Percentiles rank a stretch among this genome's conserved stretches.
Conservation (phyloP, 2,888 invertebrate species). For the Villa cingulata region DNA sequence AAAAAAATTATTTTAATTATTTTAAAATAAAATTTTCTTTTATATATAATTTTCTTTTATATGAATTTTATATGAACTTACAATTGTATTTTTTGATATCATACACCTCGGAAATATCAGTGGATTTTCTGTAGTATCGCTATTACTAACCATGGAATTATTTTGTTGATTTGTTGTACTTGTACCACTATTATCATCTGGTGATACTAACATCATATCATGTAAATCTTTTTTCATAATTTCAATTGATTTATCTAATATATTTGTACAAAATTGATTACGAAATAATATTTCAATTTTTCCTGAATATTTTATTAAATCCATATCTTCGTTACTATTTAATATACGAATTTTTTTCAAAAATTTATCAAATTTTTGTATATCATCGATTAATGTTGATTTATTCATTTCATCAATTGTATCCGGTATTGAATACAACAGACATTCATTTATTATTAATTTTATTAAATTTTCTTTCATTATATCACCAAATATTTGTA, state of each 20-base stretch:
- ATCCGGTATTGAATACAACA: slow-evolving; percentile 62
- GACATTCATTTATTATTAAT: slow-evolving; percentile 55
- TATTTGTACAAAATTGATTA: slow-evolving; percentile 58
- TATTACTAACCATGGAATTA: too few species aligned
- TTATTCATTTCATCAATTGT: slow-evolving; percentile 54
- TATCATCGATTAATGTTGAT: slow-evolving; percentile 50
- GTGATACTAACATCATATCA: slow-evolving; percentile 42
- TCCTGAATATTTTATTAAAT: slow-evolving; percentile 53
- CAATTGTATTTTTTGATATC: slow-evolving; percentile 36
- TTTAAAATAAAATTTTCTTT: background rate
- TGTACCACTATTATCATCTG: slow-evolving; percentile 16
- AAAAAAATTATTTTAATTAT: background rate
- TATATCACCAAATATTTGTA: slow-evolving; percentile 40
- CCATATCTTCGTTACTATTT: slow-evolving; percentile 36
- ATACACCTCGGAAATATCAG: slow-evolving; percentile 32
- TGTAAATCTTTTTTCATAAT: slow-evolving; percentile 74
- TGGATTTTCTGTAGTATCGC: slow-evolving; percentile 20
- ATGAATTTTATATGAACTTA: too few species aligned
- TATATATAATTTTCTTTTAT: too few species aligned
- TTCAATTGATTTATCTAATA: slow-evolving; percentile 50
- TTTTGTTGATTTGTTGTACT: too few species aligned
- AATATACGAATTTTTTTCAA: slow-evolving; percentile 46
- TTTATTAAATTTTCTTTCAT: slow-evolving; percentile 47
- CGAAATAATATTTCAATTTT: slow-evolving; percentile 65
- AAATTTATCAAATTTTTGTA: slow-evolving; percentile 50